These are phyloP conservation scores for Acanthosepion pharaonis DNA, from an alignment of 2,888 invertebrate species.

Conservation along the genomic window DNA sequence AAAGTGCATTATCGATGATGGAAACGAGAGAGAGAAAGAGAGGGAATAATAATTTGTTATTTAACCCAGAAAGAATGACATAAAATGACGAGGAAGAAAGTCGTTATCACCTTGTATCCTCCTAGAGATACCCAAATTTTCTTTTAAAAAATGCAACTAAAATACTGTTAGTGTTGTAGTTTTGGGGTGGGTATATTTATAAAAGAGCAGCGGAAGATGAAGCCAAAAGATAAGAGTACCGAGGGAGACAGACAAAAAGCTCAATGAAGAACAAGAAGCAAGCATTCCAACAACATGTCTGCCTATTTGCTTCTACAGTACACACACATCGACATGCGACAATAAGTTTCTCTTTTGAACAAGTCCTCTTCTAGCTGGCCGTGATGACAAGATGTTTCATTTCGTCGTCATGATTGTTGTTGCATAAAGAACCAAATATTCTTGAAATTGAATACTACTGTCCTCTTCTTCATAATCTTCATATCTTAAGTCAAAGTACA, in stretches of 20 bases:
- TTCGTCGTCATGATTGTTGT: background rate
- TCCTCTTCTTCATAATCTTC: background rate
- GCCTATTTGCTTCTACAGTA: background rate
- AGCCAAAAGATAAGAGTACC: background rate
- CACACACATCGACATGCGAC: background rate
- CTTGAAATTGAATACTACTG: background rate
- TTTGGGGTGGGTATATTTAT: background rate
- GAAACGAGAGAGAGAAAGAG: background rate
- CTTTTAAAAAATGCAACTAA: background rate
- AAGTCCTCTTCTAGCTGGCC: background rate
- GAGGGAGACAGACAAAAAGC: background rate
- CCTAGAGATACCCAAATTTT: background rate
- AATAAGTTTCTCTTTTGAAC: background rate
- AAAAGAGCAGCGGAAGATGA: background rate
- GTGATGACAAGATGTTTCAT: background rate
- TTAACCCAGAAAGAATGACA: background rate
- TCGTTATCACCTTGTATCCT: background rate
- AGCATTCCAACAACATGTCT: constrained; percentile 33
- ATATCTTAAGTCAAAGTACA: background rate
- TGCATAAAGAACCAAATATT: background rate
- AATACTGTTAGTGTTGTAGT: background rate
- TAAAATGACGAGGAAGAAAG: background rate
- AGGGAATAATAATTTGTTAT: background rate
- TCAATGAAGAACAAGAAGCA: background rate
- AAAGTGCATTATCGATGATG: background rate